These are phyloP conservation scores for Steinernema hermaphroditum DNA, from an alignment of 2,888 invertebrate genomes.

Conservation along the genomic window DNA sequence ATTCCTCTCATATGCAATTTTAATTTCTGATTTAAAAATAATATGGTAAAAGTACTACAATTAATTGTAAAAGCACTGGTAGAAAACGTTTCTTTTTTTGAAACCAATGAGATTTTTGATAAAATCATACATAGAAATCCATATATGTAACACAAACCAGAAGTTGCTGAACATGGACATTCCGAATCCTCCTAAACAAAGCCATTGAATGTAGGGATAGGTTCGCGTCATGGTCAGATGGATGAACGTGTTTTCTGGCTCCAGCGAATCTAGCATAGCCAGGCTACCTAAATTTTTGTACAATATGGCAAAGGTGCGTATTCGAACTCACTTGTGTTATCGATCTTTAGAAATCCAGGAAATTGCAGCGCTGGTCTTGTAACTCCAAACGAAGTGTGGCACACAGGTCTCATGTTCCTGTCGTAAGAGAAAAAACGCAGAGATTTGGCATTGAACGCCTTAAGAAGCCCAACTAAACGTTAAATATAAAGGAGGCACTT, in stretches of 20 bases:
- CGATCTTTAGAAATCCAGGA: conserved; percentile 18
- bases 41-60: too few relatives aligned
- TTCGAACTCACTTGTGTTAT: not conserved
- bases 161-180: conserved; percentile 25
- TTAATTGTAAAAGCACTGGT: too few relatives aligned
- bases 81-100: too few relatives aligned
- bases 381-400: conserved; percentile 19
- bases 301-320: too few relatives aligned
- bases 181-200: conserved; percentile 16
- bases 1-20: too few relatives aligned
- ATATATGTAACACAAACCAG: not conserved
- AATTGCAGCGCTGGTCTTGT: conserved; percentile 5
- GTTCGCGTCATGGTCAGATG: conserved; percentile 22
- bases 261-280: conserved; percentile 1
- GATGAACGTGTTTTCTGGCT: conserved; percentile 18
- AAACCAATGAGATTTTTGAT: too few relatives aligned
- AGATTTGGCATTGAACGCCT: conserved; percentile 1
- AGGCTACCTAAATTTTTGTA: not conserved
- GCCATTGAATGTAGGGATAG: conserved; percentile 12
- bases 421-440: conserved; percentile 19
- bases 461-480: conserved; percentile 15
- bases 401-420: conserved; percentile 6
- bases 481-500: not conserved
- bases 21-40: too few relatives aligned
- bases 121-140: not conserved